Base-by-base conservation (phyloP, 2,113 vertebrate species). In the Tetrax tetrax region DNA sequence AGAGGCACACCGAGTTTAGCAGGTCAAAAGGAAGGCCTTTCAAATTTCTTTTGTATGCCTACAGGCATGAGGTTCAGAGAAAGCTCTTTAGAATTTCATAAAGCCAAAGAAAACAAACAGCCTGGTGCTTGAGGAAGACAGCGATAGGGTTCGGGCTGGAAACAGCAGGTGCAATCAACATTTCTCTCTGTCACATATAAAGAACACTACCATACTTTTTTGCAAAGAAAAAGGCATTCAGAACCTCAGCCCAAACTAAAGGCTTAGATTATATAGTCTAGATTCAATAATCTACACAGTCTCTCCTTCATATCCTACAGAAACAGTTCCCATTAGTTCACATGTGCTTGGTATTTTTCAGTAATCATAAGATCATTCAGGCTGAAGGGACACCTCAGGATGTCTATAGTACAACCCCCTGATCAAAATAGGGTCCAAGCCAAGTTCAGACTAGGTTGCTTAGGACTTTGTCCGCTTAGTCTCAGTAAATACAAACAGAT, bases 91-190 rank as follows among this genome's bases (percentile, higher is more conserved):
- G 68, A 89, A 89, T 69, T 72, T 53, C 41, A 16, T 48, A 87
- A 94, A 89, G 35, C 19, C 33, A 64, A 78, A 87, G 33, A 68
- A 92, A 95, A 77, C 41, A 71, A 91, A 53, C 16, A 81, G 33
- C 12, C 21, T 68, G 12, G 14, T 64, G 35, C 65, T 31, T 33
- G 14, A 35, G 61, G 65, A 33, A 78, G 51, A 57, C 8, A 24
- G 33, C 37, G 29, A 61, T 31, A 43, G 2, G 10, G 6, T 86
- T 83, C 59, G 87, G 59, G 14, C 7, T 80, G 50, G 41, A 83
- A 92, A 45, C 3, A 53, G 50, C 23, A 72, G 70, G 14, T 75
- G 35, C 15, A 43, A 25, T 65, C 54, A 63, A 12, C 35, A 63
- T 92, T 93, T 75, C 31, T 87, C 33, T 79, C 47, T 85, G 38